Conservation (phyloP, 2,113 vertebrate genomes). For the Steatornis caripensis region DNA sequence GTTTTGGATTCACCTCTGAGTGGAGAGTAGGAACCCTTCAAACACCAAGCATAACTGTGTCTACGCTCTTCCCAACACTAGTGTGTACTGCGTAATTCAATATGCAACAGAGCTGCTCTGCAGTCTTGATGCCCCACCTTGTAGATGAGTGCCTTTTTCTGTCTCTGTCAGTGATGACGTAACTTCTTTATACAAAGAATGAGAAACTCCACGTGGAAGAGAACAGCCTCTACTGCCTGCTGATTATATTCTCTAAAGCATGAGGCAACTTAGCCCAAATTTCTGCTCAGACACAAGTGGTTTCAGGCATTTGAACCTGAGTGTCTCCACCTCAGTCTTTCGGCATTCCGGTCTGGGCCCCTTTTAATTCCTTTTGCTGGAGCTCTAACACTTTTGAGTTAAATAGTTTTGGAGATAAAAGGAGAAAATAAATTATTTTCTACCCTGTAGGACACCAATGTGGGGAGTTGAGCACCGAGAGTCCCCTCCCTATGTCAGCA, state of each 20-base stretch:
- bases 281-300: neutral
- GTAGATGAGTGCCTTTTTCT: neutral
- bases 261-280: neutral
- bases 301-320: neutral
- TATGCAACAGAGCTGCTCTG: neutral
- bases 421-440: neutral
- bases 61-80: neutral
- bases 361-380: neutral
- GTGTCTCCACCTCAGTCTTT: neutral
- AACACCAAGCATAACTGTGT: neutral
- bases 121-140: rapidly evolving
- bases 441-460: neutral
- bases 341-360: neutral
- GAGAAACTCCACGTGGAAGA: neutral
- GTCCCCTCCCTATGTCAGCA: neutral
- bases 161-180: neutral
- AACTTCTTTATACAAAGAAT: neutral
- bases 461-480: neutral
- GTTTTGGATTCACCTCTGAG: neutral
- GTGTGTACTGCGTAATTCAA: neutral
- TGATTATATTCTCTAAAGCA: neutral
- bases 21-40: neutral
- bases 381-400: neutral
- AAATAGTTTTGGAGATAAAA: neutral
- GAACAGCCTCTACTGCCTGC: neutral